Evolutionary conservation across 2,797 vertebrate species (phyloP).

Genomic region (Scleropages formosus): DNA sequence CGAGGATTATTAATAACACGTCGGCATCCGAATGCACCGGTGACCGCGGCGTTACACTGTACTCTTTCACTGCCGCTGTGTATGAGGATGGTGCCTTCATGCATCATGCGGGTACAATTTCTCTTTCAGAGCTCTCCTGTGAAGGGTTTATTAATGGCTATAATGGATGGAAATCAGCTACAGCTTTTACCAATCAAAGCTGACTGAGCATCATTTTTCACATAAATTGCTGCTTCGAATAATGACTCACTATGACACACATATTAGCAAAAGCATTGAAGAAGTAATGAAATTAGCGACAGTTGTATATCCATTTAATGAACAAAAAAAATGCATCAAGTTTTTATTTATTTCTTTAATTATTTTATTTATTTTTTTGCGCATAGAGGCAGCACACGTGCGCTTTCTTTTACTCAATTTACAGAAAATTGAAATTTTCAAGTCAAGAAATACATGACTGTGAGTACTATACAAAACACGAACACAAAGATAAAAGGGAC

Average conservation of each 20-base stretch:
- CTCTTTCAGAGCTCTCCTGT: no score
- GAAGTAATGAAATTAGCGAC: neutral
- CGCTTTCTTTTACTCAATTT: neutral
- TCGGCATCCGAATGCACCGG: no score
- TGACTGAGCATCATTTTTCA: neutral
- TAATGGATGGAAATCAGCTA: neutral
- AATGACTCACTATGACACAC: neutral
- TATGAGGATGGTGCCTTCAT: no score
- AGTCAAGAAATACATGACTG: neutral
- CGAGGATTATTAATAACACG: neutral
- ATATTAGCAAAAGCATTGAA: neutral
- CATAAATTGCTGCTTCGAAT: neutral
- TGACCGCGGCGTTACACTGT: no score
- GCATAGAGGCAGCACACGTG: neutral
- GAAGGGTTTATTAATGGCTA: neutral
- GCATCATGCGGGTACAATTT: no score
- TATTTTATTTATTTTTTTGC: neutral
- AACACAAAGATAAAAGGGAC: constrained; percentile 34
- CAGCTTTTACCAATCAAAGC: neutral
- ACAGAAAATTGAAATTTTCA: neutral
- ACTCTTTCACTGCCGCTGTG: no score
- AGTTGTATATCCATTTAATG: neutral
- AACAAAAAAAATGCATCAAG: neutral
- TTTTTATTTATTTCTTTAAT: no score
- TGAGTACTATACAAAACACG: neutral